phyloP scores from a whole-genome alignment of 1,140 invertebrate species.

The Gryllus bimaculatus region DNA sequence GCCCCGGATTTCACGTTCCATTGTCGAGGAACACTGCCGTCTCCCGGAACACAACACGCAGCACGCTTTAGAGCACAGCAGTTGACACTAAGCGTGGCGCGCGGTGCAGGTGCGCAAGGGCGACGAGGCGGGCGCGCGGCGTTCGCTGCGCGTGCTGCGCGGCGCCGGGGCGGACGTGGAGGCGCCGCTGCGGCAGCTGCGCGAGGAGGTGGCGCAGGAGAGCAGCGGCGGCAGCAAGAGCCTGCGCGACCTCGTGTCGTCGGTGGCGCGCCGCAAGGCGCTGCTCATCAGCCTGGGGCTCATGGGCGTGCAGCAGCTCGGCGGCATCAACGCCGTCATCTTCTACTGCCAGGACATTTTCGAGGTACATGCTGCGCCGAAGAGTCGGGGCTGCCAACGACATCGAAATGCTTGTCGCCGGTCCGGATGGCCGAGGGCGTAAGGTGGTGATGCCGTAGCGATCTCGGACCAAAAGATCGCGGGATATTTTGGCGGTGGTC shows the following conservation, averaged over 20 bases:
- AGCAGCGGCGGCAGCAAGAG: not conserved
- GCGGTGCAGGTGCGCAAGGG: constrained; percentile 25
- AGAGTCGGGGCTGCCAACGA: too few species aligned
- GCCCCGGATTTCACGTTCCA: too few species aligned
- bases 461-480: too few species aligned
- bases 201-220: not conserved
- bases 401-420: too few species aligned
- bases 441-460: too few species aligned
- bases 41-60: too few species aligned
- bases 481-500: too few species aligned
- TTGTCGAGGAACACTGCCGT: too few species aligned
- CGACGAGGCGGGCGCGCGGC: constrained; percentile 6
- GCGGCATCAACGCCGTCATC: constrained; percentile 76
- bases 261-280: constrained; percentile 26
- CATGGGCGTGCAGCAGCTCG: constrained; percentile 79
- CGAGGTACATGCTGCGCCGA: constrained; percentile 28
- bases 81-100: too few species aligned
- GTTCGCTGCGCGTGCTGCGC: constrained; percentile 9
- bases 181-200: constrained; percentile 12
- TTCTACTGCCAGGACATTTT: constrained; percentile 73
- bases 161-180: constrained; percentile 26
- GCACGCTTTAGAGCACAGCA: too few species aligned
- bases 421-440: too few species aligned
- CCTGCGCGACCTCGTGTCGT: constrained; percentile 10
- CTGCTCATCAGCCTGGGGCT: constrained; percentile 38